Percentiles rank a stretch among this genome's conserved stretches.
Conservation (phyloP, 2,888 invertebrate species). For the Epinotia ramella region DNA sequence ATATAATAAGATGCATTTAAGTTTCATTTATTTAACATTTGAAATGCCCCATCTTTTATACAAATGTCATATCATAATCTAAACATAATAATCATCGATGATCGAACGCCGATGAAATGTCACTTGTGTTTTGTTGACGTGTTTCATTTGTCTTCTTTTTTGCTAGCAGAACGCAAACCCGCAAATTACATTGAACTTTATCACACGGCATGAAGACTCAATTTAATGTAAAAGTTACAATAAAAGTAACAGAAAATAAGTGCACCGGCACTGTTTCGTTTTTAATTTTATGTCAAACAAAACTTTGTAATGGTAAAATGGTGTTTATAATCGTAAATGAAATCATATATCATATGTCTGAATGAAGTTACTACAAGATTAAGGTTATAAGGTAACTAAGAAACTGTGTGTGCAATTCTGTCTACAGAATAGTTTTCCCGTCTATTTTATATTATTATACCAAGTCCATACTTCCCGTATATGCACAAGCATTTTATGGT, state of each 20-base stretch:
- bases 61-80: too few relatives aligned
- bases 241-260: neutral
- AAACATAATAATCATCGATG: neutral
- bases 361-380: neutral
- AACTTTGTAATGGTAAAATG: neutral
- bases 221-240: neutral
- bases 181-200: neutral
- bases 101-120: neutral
- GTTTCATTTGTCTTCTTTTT: neutral
- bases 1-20: neutral
- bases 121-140: neutral
- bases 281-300: neutral
- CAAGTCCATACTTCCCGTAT: neutral
- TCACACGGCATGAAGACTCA: neutral
- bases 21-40: neutral
- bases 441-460: neutral
- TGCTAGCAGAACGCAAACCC: neutral
- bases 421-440: neutral
- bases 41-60: neutral
- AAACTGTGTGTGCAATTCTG: neutral
- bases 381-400: conserved; percentile 1
- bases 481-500: too few relatives aligned
- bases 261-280: neutral
- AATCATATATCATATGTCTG: neutral
- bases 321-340: neutral